A percentile compares a stretch with the other conserved stretches of the same genome.
phyloP scores from a whole-genome alignment of 2,888 invertebrate genomes.

The Gisinianus flammeolus region DNA sequence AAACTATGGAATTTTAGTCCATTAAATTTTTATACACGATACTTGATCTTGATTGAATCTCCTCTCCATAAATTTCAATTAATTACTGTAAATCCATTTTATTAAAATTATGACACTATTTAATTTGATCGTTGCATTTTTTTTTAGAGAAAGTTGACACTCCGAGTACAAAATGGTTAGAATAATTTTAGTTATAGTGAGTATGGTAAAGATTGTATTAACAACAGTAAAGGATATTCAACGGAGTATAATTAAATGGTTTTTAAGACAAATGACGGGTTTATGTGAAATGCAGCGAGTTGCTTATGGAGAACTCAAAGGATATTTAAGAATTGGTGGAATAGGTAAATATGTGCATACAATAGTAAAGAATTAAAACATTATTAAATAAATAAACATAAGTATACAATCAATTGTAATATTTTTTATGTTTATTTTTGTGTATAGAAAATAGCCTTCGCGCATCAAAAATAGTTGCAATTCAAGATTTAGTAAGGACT shows the following conservation, averaged over 20 bases:
- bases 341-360: constrained; percentile 68
- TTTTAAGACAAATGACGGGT: constrained; percentile 66
- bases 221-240: constrained; percentile 7
- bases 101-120: too few relatives aligned
- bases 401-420: too few relatives aligned
- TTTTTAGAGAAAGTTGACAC: too few relatives aligned
- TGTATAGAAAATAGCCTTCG: constrained; percentile 72
- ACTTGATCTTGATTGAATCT: too few relatives aligned
- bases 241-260: constrained; percentile 46
- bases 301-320: constrained; percentile 80
- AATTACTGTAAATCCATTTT: too few relatives aligned
- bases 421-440: constrained; percentile 9
- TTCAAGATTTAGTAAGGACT: constrained; percentile 72
- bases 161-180: constrained; percentile 24
- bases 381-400: background rate
- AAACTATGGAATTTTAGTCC: too few relatives aligned
- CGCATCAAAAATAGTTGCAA: constrained; percentile 71
- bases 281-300: constrained; percentile 91
- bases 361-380: background rate
- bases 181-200: constrained; percentile 8
- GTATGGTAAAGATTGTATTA: constrained; percentile 24
- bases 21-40: too few relatives aligned
- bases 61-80: too few relatives aligned
- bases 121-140: too few relatives aligned
- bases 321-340: constrained; percentile 73